Percentiles rank a stretch among this genome's conserved stretches.
Evolutionary conservation across 2,113 vertebrate genomes (phyloP).

Genomic region (Heterotis niloticus): DNA sequence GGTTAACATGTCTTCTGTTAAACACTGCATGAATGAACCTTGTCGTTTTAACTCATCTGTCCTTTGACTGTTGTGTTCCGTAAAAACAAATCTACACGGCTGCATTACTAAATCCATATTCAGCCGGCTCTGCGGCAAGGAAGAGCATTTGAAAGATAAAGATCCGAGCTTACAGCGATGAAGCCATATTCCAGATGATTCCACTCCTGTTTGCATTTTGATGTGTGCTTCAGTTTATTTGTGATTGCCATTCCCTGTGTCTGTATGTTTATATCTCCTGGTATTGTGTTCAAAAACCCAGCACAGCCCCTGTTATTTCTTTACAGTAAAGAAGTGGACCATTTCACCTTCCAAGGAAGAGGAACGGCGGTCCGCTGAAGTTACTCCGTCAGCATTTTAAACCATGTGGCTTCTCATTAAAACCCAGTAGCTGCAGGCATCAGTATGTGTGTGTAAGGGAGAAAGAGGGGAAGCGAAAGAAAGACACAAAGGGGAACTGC

Average conservation of each 20-base stretch:
- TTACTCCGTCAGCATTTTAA: background rate
- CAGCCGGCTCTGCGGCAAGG: too few species aligned
- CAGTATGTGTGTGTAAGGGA: background rate
- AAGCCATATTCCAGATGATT: too few species aligned
- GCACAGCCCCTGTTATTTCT: background rate
- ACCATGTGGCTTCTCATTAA: background rate
- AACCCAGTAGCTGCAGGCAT: background rate
- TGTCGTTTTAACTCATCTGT: background rate
- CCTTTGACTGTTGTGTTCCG: background rate
- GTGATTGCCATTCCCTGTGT: background rate
- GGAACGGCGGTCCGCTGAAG: background rate
- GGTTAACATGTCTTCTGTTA: background rate
- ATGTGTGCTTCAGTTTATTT: too few species aligned
- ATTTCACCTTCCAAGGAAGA: background rate
- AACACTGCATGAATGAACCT: background rate
- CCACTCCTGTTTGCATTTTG: too few species aligned
- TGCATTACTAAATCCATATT: too few species aligned
- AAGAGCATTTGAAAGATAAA: too few species aligned
- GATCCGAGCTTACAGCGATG: too few species aligned
- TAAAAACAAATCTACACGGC: too few species aligned
- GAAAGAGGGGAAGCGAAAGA: constrained; percentile 34
- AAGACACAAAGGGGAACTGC: constrained; percentile 13
- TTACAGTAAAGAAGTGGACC: background rate
- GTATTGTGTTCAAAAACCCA: background rate
- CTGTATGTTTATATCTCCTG: background rate